Evolutionary conservation across 2,113 vertebrate genomes (phyloP).

Genomic region (Pterophyllum scalare): DNA sequence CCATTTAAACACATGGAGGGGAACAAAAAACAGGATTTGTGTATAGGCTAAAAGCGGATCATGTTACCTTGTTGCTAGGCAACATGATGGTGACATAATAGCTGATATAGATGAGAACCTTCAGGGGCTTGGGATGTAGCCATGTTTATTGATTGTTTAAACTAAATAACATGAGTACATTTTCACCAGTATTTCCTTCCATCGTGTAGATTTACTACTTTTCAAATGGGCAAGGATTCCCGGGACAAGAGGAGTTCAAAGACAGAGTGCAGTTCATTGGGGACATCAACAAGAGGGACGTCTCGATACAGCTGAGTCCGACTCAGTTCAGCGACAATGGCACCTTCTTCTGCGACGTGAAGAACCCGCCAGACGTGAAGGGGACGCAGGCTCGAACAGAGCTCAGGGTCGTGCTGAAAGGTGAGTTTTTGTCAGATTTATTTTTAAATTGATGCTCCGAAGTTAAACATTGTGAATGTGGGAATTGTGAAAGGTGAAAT

Average conservation of each 20-base stretch:
- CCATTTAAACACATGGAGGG: neutral
- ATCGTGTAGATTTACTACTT: slow-evolving; percentile 87
- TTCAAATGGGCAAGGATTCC: slow-evolving; percentile 79
- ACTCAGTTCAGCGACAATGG: slow-evolving; percentile 92
- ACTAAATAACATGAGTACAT: neutral
- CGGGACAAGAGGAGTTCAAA: slow-evolving; percentile 80
- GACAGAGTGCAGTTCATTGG: slow-evolving; percentile 88
- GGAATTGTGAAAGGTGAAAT: too few species aligned
- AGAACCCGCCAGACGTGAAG: slow-evolving; percentile 89
- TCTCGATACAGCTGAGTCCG: slow-evolving; percentile 88
- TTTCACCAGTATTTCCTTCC: neutral
- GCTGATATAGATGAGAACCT: neutral
- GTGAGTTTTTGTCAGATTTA: slow-evolving; percentile 65
- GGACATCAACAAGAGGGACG: slow-evolving; percentile 93
- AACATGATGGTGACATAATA: neutral
- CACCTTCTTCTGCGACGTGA: slow-evolving; percentile 91
- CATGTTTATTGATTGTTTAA: neutral
- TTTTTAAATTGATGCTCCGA: neutral
- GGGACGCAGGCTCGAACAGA: slow-evolving; percentile 83
- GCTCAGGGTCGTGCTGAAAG: slow-evolving; percentile 90
- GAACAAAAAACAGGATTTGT: neutral
- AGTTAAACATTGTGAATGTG: neutral
- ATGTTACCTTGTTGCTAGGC: neutral
- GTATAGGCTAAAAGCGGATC: neutral
- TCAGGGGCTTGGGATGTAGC: neutral